Conservation (phyloP, 2,113 vertebrate species). For the Synodontis membranacea region DNA sequence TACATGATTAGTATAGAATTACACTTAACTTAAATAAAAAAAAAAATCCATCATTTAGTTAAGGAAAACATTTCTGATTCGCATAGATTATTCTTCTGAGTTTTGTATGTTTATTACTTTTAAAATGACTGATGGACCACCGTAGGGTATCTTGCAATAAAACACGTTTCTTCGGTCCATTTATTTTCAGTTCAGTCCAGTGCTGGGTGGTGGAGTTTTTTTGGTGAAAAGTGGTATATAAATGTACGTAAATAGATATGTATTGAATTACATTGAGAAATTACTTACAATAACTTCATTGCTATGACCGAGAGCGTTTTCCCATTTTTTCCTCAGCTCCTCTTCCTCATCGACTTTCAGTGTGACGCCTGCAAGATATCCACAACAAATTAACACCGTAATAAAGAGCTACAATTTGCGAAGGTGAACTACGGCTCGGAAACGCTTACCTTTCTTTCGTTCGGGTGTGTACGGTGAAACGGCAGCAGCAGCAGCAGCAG, state of each 20-base stretch:
- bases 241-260: background rate
- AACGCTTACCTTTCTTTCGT: background rate
- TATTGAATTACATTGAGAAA: background rate
- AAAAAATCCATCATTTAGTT: background rate
- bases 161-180: background rate
- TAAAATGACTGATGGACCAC: background rate
- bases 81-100: background rate
- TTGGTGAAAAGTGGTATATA: background rate
- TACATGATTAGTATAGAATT: background rate
- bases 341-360: conserved; percentile 65
- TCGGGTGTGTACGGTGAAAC: background rate
- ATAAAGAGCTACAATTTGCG: background rate
- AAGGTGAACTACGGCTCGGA: background rate
- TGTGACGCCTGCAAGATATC: conserved; percentile 54
- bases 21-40: background rate
- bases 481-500: background rate
- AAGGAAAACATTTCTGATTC: background rate
- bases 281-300: conserved; percentile 89
- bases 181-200: background rate
- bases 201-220: background rate
- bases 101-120: background rate
- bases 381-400: background rate
- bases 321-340: conserved; percentile 81
- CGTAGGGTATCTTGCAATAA: background rate
- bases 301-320: conserved; percentile 80